These are phyloP conservation scores for Poeciliopsis occidentalis DNA, from an alignment of 2,113 vertebrate genomes.

Conservation along the genomic window DNA sequence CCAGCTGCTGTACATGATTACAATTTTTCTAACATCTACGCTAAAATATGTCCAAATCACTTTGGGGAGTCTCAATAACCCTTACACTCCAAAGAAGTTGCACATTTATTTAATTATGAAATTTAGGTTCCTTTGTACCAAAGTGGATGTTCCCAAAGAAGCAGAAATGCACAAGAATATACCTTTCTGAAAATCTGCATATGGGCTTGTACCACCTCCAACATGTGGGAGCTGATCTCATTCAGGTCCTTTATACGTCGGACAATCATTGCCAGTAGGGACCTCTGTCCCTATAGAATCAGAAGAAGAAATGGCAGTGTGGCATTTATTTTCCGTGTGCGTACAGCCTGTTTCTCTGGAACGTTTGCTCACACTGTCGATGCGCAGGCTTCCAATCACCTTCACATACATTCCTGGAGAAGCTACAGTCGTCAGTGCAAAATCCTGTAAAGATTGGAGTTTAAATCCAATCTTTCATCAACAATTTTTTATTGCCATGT, in stretches of 20 bases:
- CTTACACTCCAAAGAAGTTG: too few species aligned
- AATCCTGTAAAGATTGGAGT: constrained; percentile 73
- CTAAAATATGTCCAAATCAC: too few species aligned
- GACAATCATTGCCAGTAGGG: constrained; percentile 84
- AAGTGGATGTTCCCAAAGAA: too few species aligned
- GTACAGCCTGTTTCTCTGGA: neutral
- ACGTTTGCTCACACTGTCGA: constrained; percentile 76
- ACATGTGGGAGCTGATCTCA: constrained; percentile 88
- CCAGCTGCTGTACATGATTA: too few species aligned
- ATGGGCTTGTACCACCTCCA: constrained; percentile 88
- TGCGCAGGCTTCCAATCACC: constrained; percentile 84
- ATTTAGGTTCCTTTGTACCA: too few species aligned
- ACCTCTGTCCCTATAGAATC: constrained; percentile 82
- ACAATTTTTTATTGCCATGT: neutral
- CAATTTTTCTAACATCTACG: too few species aligned
- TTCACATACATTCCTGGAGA: constrained; percentile 86
- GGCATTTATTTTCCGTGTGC: too few species aligned
- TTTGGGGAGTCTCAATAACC: too few species aligned
- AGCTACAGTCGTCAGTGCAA: constrained; percentile 54
- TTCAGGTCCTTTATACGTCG: constrained; percentile 86
- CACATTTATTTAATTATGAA: too few species aligned
- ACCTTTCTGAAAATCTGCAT: constrained; percentile 66
- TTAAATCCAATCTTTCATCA: neutral
- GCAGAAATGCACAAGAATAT: neutral
- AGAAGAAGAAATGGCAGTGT: neutral